These are phyloP conservation scores for Sarcophaga bullata DNA, from an alignment of 1,140 invertebrate genomes.

Conservation along the genomic window DNA sequence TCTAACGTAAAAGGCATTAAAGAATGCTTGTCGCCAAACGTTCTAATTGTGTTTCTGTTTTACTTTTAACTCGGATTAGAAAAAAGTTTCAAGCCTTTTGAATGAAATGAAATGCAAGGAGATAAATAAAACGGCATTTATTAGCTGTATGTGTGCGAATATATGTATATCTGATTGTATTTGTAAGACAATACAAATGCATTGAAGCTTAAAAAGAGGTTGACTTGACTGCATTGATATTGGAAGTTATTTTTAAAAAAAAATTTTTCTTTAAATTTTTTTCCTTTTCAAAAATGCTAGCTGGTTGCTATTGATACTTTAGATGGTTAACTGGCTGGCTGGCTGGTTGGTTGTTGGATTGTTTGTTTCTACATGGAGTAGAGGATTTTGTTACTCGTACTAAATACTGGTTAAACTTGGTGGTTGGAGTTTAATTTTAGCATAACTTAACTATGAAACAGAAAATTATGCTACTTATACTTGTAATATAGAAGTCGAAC, in stretches of 20 bases:
- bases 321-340: not conserved
- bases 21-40: not conserved
- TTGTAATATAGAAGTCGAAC: slow-evolving; percentile 4
- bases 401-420: slow-evolving; percentile 26
- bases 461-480: not conserved
- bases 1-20: too few species aligned
- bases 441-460: not conserved
- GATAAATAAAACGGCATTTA: not conserved
- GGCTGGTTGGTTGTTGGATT: not conserved
- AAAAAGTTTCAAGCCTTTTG: not conserved
- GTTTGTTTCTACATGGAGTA: not conserved
- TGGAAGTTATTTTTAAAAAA: not conserved
- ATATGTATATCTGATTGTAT: not conserved
- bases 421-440: slow-evolving; percentile 15
- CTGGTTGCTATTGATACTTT: not conserved
- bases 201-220: slow-evolving; percentile 20
- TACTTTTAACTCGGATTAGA: not conserved
- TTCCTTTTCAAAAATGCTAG: too few species aligned
- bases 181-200: not conserved
- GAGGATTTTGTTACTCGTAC: slow-evolving; percentile 15
- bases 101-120: not conserved
- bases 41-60: not conserved
- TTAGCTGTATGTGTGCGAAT: too few species aligned
- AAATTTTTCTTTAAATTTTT: too few species aligned
- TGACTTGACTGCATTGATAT: slow-evolving; percentile 19